A percentile compares a stretch with the other conserved stretches of the same genome.
phyloP scores from a whole-genome alignment of 1,140 invertebrate genomes.

The Sinella curviseta region DNA sequence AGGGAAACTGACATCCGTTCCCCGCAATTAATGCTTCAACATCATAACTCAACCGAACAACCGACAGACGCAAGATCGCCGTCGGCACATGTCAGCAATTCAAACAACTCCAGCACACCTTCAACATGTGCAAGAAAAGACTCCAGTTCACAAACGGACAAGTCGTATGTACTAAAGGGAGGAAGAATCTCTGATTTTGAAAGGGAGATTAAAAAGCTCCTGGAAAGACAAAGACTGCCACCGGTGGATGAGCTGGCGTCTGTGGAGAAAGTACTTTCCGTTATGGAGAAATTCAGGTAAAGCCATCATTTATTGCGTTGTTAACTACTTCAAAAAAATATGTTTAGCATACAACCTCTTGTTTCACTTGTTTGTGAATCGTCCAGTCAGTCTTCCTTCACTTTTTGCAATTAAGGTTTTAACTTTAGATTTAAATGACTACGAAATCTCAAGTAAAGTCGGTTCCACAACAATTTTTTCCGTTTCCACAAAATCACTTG shows the following conservation, averaged over 20 bases:
- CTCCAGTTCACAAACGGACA: slow-evolving; percentile 64
- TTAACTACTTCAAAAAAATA: slow-evolving; percentile 25
- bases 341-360: background rate
- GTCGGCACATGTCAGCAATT: background rate
- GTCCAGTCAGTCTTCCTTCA: slow-evolving; percentile 19
- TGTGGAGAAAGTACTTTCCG: slow-evolving; percentile 52
- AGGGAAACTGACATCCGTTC: background rate
- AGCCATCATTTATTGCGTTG: slow-evolving; percentile 31
- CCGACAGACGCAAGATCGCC: background rate
- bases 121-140: slow-evolving; percentile 62
- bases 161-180: slow-evolving; percentile 56
- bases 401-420: background rate
- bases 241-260: slow-evolving; percentile 48
- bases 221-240: slow-evolving; percentile 67
- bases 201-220: slow-evolving; percentile 70
- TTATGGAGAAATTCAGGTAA: slow-evolving; percentile 49
- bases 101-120: slow-evolving; percentile 46
- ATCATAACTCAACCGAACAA: background rate
- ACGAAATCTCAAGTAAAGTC: no score
- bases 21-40: background rate
- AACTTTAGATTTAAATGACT: no score
- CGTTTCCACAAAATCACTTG: no score
- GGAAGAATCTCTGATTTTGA: slow-evolving; percentile 62
- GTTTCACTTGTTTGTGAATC: background rate
- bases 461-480: no score